phyloP scores from a whole-genome alignment of 2,797 vertebrate species.

The Gambelia wislizenii region DNA sequence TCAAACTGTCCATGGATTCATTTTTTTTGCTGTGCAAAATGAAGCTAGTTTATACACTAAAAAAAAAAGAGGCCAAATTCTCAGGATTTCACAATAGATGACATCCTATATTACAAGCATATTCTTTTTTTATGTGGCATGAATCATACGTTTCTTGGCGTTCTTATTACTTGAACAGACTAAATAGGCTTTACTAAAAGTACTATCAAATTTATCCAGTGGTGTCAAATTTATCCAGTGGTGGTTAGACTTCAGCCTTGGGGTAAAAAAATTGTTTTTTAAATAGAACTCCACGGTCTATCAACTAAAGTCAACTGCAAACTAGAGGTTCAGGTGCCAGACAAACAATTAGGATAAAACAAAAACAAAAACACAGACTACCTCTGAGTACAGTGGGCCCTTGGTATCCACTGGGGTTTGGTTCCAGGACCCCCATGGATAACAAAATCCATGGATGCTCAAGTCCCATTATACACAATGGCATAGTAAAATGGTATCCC shows the following conservation, averaged over 20 bases:
- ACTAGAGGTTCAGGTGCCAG: neutral
- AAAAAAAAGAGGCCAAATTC: neutral
- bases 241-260: too few relatives aligned
- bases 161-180: neutral
- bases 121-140: neutral
- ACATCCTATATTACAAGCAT: neutral
- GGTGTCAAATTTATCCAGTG: neutral
- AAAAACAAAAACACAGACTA: neutral
- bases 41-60: neutral
- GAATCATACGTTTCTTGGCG: neutral
- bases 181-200: slow-evolving; percentile 34
- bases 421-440: too few relatives aligned
- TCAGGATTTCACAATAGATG: neutral
- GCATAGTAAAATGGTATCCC: too few relatives aligned
- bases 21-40: neutral
- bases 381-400: neutral
- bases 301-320: neutral
- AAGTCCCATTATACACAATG: too few relatives aligned
- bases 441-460: too few relatives aligned
- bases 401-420: too few relatives aligned
- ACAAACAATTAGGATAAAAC: neutral
- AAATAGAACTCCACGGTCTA: neutral
- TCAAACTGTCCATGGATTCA: neutral
- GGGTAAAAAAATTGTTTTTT: neutral
- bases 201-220: neutral